Evolutionary conservation across 2,113 vertebrate genomes (phyloP).

Genomic region (Atlantisia rogersi): DNA sequence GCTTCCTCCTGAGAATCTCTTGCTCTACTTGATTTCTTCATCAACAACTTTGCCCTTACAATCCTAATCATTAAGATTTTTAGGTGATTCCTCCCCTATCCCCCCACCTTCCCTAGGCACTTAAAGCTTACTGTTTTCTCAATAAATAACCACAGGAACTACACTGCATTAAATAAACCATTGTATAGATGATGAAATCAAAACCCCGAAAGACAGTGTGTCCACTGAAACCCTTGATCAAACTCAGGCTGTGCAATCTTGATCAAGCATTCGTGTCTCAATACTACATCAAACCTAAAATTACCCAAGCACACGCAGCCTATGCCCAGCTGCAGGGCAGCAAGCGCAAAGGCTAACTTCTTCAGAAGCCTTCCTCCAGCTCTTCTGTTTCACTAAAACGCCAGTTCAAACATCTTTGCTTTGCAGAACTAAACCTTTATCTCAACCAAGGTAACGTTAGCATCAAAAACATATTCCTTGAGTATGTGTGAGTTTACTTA

Average conservation of each 20-base stretch:
- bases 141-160: slow-evolving; percentile 64
- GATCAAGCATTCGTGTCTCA: background rate
- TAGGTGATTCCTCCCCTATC: background rate
- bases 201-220: background rate
- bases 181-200: slow-evolving; percentile 26
- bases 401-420: slow-evolving; percentile 36
- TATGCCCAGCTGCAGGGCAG: background rate
- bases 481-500: slow-evolving; percentile 10
- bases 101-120: slow-evolving; percentile 69
- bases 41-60: slow-evolving; percentile 14
- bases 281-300: background rate
- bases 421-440: slow-evolving; percentile 45
- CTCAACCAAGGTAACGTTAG: slow-evolving; percentile 10
- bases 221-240: background rate
- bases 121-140: slow-evolving; percentile 67
- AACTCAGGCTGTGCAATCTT: slow-evolving; percentile 9
- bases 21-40: background rate
- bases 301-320: background rate
- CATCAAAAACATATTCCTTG: slow-evolving; percentile 40
- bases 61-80: slow-evolving; percentile 21
- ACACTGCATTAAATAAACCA: slow-evolving; percentile 65
- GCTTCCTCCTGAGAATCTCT: slow-evolving; percentile 8
- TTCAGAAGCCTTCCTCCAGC: slow-evolving; percentile 10
- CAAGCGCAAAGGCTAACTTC: background rate
- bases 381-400: background rate